These are phyloP conservation scores for Anticlea derivata DNA, from an alignment of 2,888 invertebrate genomes.

Conservation along the genomic window DNA sequence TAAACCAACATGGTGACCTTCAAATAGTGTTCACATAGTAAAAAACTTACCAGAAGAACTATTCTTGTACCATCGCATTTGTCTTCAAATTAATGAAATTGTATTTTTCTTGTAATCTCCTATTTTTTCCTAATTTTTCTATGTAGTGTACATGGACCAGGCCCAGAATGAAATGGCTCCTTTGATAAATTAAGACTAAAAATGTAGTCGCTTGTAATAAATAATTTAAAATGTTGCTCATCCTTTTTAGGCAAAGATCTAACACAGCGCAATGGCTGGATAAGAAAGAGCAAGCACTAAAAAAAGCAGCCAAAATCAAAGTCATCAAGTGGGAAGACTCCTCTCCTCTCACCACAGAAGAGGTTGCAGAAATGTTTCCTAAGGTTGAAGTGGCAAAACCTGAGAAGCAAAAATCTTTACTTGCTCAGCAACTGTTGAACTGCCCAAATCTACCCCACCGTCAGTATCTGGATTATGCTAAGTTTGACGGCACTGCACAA, in stretches of 20 bases:
- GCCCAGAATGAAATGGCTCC: too few relatives aligned
- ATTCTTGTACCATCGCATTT: too few relatives aligned
- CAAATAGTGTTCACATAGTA: too few relatives aligned
- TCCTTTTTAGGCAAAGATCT: slow-evolving; percentile 84
- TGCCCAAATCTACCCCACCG: slow-evolving; percentile 91
- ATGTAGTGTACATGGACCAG: too few relatives aligned
- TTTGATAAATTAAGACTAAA: too few relatives aligned
- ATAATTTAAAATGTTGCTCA: not conserved
- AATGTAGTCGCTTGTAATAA: too few relatives aligned
- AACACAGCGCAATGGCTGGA: slow-evolving; percentile 95
- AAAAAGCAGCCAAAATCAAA: slow-evolving; percentile 90
- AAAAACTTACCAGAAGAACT: too few relatives aligned
- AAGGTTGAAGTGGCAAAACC: slow-evolving; percentile 64
- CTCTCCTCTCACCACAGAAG: slow-evolving; percentile 78
- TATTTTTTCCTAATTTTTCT: too few relatives aligned
- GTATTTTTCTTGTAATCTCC: too few relatives aligned
- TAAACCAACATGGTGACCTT: too few relatives aligned
- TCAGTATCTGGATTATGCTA: slow-evolving; percentile 94
- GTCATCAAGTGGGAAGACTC: slow-evolving; percentile 88
- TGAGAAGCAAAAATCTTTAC: slow-evolving; percentile 82
- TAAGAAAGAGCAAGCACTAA: slow-evolving; percentile 93
- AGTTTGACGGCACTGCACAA: slow-evolving; percentile 95
- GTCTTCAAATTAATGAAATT: too few relatives aligned
- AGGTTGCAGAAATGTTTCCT: slow-evolving; percentile 84
- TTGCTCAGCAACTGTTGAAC: slow-evolving; percentile 90